phyloP scores from a whole-genome alignment of 2,797 vertebrate species.

The Myotis findleyi region DNA sequence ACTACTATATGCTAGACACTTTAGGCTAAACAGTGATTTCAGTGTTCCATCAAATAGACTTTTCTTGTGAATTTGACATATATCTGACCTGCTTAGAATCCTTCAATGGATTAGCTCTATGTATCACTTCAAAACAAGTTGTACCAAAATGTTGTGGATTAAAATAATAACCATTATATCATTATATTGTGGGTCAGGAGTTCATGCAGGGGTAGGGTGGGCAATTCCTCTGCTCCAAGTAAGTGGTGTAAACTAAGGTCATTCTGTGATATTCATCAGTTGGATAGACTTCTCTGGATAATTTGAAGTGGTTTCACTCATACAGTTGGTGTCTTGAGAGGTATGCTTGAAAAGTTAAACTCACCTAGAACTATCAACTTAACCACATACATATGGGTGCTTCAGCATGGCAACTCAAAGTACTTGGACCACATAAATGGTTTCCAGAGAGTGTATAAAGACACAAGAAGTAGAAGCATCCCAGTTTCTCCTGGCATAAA shows the following conservation, averaged over 20 bases:
- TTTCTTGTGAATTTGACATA: not conserved
- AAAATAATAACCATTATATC: not conserved
- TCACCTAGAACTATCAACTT: not conserved
- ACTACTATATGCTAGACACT: not conserved
- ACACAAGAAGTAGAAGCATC: not conserved
- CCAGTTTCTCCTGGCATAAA: not conserved
- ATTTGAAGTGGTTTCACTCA: not conserved
- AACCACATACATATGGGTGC: not conserved
- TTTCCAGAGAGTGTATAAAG: not conserved
- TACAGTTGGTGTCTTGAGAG: not conserved
- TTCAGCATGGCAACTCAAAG: not conserved
- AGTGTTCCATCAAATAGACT: not conserved
- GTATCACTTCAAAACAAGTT: not conserved
- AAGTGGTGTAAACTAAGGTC: not conserved
- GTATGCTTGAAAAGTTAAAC: not conserved
- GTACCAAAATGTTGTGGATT: not conserved
- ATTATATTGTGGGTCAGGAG: not conserved
- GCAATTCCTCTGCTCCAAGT: not conserved
- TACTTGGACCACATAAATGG: not conserved
- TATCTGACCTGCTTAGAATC: not conserved
- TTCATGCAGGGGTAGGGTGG: not conserved
- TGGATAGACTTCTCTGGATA: not conserved
- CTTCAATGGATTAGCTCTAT: not conserved
- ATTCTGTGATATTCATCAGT: not conserved
- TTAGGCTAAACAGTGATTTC: not conserved